Evolutionary conservation across 2,888 invertebrate genomes (phyloP).

Genomic region (Pammene fasciana): DNA sequence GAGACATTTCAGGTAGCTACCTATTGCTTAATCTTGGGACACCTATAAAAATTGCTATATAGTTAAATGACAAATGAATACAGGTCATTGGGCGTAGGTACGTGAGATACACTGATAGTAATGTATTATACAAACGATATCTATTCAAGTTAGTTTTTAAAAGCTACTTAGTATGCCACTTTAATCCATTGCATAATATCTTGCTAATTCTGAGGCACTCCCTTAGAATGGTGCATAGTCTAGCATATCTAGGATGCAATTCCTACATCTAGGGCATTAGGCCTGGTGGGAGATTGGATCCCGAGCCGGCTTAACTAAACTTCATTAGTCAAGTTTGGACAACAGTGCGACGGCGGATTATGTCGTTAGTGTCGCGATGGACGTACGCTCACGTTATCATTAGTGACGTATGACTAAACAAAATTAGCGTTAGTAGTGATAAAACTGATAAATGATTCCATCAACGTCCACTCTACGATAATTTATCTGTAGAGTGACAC

Average conservation of each 20-base stretch:
- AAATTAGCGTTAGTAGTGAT: constrained; percentile 16
- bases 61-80: no score
- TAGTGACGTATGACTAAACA: background rate
- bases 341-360: constrained; percentile 60
- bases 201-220: background rate
- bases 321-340: constrained; percentile 73
- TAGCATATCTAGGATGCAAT: constrained; percentile 20
- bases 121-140: no score
- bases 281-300: constrained; percentile 69
- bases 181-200: no score
- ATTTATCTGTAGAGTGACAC: no score
- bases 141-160: no score
- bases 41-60: no score
- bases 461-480: background rate
- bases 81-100: no score
- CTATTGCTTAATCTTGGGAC: no score
- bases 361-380: constrained; percentile 52
- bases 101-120: no score
- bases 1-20: no score
- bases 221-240: background rate
- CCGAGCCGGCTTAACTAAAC: constrained; percentile 72
- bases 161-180: no score
- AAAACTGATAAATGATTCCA: constrained; percentile 9
- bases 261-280: constrained; percentile 47
- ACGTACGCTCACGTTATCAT: constrained; percentile 32